Evolutionary conservation across 1,140 invertebrate species (phyloP), one percentile per base, ranked within the genome.

Genomic region (Sweltsa coloradensis): DNA sequence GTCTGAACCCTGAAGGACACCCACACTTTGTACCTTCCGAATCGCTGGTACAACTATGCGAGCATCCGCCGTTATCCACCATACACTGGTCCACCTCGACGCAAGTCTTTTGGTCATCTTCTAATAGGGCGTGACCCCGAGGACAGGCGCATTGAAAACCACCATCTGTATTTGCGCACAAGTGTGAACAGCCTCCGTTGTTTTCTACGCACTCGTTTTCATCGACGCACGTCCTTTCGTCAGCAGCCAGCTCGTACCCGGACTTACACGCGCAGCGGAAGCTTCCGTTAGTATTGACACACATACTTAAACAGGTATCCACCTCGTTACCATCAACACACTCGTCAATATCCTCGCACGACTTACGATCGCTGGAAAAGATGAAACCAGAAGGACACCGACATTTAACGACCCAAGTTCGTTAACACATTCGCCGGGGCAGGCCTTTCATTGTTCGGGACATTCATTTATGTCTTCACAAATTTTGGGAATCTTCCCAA

Each of bases 91-190:
- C 57, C 1, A 48, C 13, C 18, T 71, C 62, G 0, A 47, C 23
- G 60, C 67, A 66, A 7, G 56, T 66, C 41, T 58, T 61, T n/a
- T n/a, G n/a, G 24, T 59, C 53, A 9, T 53, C 34, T 27, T 56
- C 53, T 5, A 75, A 23, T 18, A 45, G 11, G 3, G 11, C 0
- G 36, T 64, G 65, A 0, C 70, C 76, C 34, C 64, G 53, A 2
- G 71, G 72, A 58, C 80, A 84, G 4, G 63, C 66, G 57, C 79
- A 81, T 51, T 73, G 70, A 55, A 70, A 80, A 18, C 67, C 68
- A 13, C 70, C 74, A 5, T 48, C 42, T 14, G 63, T 58, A 26
- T 72, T 70, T 48, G 56, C 47, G 49, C 72, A 75, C 2, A 53
- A 44, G 24, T 72, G 67, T 6, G 61, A 61, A 49, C 72, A 75